phyloP scores from a whole-genome alignment of 2,113 vertebrate genomes.

The Mesitornis unicolor region DNA sequence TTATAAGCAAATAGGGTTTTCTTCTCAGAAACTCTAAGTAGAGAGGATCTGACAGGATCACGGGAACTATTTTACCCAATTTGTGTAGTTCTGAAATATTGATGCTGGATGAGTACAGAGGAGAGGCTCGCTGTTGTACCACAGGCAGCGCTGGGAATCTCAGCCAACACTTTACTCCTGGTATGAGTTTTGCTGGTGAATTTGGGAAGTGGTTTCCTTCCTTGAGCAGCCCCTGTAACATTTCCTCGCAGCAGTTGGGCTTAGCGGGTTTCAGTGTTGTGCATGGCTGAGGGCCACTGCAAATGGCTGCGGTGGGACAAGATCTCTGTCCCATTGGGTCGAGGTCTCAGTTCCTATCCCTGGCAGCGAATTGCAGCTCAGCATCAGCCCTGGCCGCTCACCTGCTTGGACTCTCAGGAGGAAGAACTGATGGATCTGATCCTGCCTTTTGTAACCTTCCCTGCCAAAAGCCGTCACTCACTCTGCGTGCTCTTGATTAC shows the following conservation, averaged over 20 bases:
- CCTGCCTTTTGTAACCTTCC: neutral
- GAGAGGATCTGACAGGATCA: neutral
- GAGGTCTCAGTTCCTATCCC: neutral
- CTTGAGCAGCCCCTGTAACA: neutral
- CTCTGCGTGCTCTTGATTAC: neutral
- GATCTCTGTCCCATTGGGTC: accelerated
- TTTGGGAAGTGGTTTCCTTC: slow-evolving; percentile 11
- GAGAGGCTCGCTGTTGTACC: neutral
- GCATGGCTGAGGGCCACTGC: neutral
- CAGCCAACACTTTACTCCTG: neutral
- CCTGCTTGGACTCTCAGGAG: neutral
- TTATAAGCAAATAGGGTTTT: slow-evolving; percentile 16
- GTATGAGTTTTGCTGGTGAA: neutral
- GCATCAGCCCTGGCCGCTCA: too few relatives aligned
- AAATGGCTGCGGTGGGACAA: neutral
- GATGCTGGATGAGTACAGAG: neutral
- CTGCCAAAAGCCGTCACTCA: accelerated
- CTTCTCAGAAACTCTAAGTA: neutral
- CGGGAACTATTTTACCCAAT: neutral
- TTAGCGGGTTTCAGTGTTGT: neutral
- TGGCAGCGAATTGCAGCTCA: neutral
- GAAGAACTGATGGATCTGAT: neutral
- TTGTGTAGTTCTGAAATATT: neutral
- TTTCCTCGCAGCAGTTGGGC: neutral
- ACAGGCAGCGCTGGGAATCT: neutral